A percentile compares a stretch with the other conserved stretches of the same genome.
Conservation (phyloP, 2,797 vertebrate genomes). For the Tamandua tetradactyla region DNA sequence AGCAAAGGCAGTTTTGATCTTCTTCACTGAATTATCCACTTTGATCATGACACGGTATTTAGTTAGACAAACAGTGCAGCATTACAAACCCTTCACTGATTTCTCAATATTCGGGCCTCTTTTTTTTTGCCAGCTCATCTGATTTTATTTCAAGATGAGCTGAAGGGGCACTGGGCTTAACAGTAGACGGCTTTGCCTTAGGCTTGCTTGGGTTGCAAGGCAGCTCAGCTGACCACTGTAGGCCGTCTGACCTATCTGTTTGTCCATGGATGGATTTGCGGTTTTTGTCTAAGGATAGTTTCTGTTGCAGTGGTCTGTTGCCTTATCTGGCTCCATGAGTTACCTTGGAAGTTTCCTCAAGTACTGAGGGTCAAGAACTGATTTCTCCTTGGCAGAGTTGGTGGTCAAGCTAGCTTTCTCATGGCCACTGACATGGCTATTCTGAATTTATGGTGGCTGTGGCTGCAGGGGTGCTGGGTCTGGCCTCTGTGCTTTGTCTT, state of each 20-base stretch:
- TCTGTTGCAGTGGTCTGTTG: slow-evolving; percentile 81
- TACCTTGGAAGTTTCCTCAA: too few species aligned
- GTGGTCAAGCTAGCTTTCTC: too few species aligned
- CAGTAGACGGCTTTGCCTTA: slow-evolving; percentile 84
- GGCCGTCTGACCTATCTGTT: slow-evolving; percentile 79
- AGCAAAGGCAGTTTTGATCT: slow-evolving; percentile 89
- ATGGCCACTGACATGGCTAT: too few species aligned
- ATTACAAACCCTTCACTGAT: slow-evolving; percentile 88
- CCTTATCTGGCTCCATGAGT: too few species aligned
- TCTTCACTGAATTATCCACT: slow-evolving; percentile 88
- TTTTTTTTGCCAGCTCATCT: slow-evolving; percentile 86
- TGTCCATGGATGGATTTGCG: slow-evolving; percentile 80
- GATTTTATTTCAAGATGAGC: slow-evolving; percentile 81
- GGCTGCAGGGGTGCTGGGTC: too few species aligned
- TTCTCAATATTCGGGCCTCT: slow-evolving; percentile 89
- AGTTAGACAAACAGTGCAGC: slow-evolving; percentile 88
- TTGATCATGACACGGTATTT: slow-evolving; percentile 88
- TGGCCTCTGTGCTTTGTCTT: too few species aligned
- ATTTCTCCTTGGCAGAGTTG: too few species aligned
- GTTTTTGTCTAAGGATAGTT: slow-evolving; percentile 78
- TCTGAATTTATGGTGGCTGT: too few species aligned
- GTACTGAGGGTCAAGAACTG: too few species aligned
- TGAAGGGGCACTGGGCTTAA: slow-evolving; percentile 77
- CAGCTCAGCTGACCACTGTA: slow-evolving; percentile 81
- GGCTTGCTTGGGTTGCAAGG: slow-evolving; percentile 81